These are phyloP conservation scores for Stegophylla sp. DNA, from an alignment of 2,888 invertebrate genomes.

Conservation along the genomic window DNA sequence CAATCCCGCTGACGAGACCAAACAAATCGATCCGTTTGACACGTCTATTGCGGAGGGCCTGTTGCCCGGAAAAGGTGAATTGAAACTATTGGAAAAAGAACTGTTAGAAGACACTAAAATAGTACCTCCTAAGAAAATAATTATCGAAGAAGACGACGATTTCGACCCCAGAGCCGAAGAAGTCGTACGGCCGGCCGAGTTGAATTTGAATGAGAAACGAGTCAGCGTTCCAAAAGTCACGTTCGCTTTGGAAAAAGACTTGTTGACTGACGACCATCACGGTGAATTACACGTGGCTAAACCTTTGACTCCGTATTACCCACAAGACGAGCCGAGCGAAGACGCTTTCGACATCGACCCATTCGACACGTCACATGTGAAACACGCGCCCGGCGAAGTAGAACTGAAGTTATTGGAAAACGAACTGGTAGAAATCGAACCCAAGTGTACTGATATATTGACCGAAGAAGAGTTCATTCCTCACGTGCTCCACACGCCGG, in stretches of 20 bases:
- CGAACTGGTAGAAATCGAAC: slow-evolving; percentile 64
- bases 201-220: slow-evolving; percentile 59
- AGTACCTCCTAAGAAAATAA: slow-evolving; percentile 62
- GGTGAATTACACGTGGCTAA: slow-evolving; percentile 72
- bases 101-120: slow-evolving; percentile 66
- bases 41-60: slow-evolving; percentile 78
- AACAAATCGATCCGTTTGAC: slow-evolving; percentile 78
- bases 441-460: slow-evolving; percentile 65
- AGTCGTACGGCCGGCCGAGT: slow-evolving; percentile 41
- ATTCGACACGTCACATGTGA: slow-evolving; percentile 73
- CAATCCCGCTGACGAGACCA: slow-evolving; percentile 66
- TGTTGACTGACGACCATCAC: slow-evolving; percentile 68
- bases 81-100: slow-evolving; percentile 81
- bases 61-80: slow-evolving; percentile 78
- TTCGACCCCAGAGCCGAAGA: slow-evolving; percentile 82
- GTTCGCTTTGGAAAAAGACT: slow-evolving; percentile 67
- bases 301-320: slow-evolving; percentile 83
- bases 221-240: slow-evolving; percentile 62
- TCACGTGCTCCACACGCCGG: slow-evolving; percentile 62
- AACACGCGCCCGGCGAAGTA: slow-evolving; percentile 68
- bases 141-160: slow-evolving; percentile 72
- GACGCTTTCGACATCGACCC: slow-evolving; percentile 68
- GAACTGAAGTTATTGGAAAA: slow-evolving; percentile 70
- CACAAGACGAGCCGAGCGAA: slow-evolving; percentile 63
- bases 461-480: slow-evolving; percentile 61